Evolutionary conservation across 1,140 invertebrate genomes (phyloP).

Genomic region (Drosophila parabipectinata): DNA sequence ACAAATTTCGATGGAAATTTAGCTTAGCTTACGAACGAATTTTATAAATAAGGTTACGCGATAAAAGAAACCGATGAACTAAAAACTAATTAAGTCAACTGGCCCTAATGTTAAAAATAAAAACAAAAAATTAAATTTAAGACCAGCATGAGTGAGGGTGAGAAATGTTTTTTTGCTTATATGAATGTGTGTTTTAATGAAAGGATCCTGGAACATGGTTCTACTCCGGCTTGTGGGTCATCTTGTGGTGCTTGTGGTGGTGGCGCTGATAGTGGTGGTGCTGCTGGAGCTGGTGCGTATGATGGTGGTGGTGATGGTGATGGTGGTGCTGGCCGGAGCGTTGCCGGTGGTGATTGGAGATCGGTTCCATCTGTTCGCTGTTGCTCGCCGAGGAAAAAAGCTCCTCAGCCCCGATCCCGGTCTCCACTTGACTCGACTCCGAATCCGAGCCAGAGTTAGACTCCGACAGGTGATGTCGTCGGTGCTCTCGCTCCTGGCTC

Average conservation of each 20-base stretch:
- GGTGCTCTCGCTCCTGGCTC: conserved; percentile 45
- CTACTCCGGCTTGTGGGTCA: conserved; percentile 54
- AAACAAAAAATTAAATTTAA: conserved; percentile 51
- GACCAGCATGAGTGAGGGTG: conserved; percentile 37
- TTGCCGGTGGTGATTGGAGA: conserved; percentile 34
- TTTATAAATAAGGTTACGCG: conserved; percentile 39
- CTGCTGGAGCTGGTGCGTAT: conserved; percentile 37
- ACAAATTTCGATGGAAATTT: conserved; percentile 63
- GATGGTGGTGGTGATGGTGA: conserved; percentile 49
- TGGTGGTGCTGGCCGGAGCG: conserved; percentile 44
- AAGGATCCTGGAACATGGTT: not conserved
- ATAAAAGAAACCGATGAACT: conserved; percentile 45
- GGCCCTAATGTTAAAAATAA: conserved; percentile 64
- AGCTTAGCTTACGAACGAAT: conserved; percentile 47
- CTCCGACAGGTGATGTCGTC: conserved; percentile 40
- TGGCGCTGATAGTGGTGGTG: conserved; percentile 49
- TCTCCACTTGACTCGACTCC: conserved; percentile 5
- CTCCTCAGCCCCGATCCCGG: conserved; percentile 25
- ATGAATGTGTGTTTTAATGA: not conserved
- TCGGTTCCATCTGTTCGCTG: conserved; percentile 42
- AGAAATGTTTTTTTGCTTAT: not conserved
- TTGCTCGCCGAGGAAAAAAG: conserved; percentile 34
- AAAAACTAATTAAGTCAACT: conserved; percentile 78
- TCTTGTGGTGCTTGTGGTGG: conserved; percentile 50
- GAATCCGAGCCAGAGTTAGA: conserved; percentile 16